Percentiles rank a stretch among this genome's conserved stretches.
Conservation (phyloP, 2,888 invertebrate species). For the Lamellibrachia columna region DNA sequence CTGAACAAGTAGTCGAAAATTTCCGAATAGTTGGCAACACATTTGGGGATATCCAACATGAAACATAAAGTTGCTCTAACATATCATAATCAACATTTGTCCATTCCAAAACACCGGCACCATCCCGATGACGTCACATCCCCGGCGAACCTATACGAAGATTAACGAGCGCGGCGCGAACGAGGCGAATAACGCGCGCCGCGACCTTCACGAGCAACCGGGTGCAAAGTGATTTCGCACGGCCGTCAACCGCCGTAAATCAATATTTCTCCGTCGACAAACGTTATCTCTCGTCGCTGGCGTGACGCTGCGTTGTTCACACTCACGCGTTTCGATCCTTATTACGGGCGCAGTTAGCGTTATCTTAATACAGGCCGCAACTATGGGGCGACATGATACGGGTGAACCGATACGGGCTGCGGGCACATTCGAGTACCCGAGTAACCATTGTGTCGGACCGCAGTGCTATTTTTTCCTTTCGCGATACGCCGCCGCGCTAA, state of each 20-base stretch:
- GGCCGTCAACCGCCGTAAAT: neutral
- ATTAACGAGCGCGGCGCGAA: neutral
- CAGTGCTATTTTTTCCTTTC: neutral
- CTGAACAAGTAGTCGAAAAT: too few species aligned
- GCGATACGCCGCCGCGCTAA: neutral
- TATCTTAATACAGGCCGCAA: neutral
- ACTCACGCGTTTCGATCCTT: neutral
- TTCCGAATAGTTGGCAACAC: too few species aligned
- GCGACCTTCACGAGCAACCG: neutral
- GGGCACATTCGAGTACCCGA: neutral
- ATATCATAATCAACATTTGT: too few species aligned
- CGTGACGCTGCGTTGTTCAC: neutral
- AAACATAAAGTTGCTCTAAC: too few species aligned
- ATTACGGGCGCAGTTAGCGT: constrained; percentile 5
- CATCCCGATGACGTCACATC: too few species aligned
- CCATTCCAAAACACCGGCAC: too few species aligned
- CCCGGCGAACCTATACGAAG: too few species aligned
- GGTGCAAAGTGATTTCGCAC: neutral
- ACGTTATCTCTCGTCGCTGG: constrained; percentile 8
- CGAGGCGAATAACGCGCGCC: neutral
- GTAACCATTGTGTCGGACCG: neutral
- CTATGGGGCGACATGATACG: neutral
- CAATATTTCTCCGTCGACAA: neutral
- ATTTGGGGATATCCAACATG: too few species aligned
- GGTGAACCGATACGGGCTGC: neutral